These are phyloP conservation scores for Laupala kohalensis DNA, from an alignment of 1,140 invertebrate species.

Conservation along the genomic window DNA sequence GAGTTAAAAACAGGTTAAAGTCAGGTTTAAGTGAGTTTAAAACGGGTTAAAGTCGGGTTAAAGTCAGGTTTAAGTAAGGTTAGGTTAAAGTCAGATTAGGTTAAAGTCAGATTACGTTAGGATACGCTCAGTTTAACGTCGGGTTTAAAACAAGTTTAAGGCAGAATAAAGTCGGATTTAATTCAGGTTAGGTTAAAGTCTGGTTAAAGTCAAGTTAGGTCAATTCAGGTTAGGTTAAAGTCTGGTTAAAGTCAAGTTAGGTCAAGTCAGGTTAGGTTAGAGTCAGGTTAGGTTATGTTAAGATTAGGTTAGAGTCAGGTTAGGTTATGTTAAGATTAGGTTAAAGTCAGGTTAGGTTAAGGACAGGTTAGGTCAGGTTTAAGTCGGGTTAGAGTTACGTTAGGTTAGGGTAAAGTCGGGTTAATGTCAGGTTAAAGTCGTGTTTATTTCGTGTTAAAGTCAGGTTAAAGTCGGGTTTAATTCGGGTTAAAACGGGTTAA, in stretches of 20 bases:
- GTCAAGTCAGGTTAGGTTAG: slow-evolving; percentile 14
- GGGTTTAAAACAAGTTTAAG: too few species aligned
- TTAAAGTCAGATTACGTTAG: slow-evolving; percentile 16
- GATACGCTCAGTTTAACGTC: slow-evolving; percentile 11
- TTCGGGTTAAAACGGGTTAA: slow-evolving; percentile 1
- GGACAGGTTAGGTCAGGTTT: slow-evolving; percentile 8
- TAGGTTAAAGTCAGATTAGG: slow-evolving; percentile 15
- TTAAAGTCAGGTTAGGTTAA: slow-evolving; percentile 10
- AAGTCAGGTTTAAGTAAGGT: slow-evolving; percentile 13
- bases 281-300: slow-evolving; percentile 12
- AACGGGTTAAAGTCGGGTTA: slow-evolving; percentile 12
- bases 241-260: slow-evolving; percentile 7
- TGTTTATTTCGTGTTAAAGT: neutral
- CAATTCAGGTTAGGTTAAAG: slow-evolving; percentile 21
- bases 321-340: slow-evolving; percentile 14
- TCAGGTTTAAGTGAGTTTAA: slow-evolving; percentile 21
- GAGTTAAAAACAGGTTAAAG: slow-evolving; percentile 21
- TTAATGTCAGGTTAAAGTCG: slow-evolving; percentile 15
- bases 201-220: slow-evolving; percentile 21
- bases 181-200: slow-evolving; percentile 20
- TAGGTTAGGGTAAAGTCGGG: slow-evolving; percentile 5
- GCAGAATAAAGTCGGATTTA: slow-evolving; percentile 4
- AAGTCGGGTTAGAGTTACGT: too few species aligned
- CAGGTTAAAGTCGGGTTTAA: slow-evolving; percentile 3
- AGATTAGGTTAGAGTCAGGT: slow-evolving; percentile 3